phyloP scores from a whole-genome alignment of 2,113 vertebrate genomes.

The Raja brachyura region DNA sequence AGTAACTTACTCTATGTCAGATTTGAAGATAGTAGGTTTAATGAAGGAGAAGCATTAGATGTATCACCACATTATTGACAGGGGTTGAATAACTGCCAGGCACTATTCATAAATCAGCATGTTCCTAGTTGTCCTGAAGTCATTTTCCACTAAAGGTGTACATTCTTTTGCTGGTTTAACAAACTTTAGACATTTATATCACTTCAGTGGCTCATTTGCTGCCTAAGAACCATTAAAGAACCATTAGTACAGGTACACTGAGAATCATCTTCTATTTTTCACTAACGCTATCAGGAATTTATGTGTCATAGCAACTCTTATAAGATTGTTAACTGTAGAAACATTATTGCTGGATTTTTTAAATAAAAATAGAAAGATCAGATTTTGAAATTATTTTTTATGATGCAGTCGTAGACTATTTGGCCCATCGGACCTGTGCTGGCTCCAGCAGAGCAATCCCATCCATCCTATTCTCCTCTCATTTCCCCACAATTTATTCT shows the following conservation, averaged over 20 bases:
- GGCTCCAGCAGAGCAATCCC: too few relatives aligned
- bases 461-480: too few relatives aligned
- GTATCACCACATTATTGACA: neutral
- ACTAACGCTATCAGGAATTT: neutral
- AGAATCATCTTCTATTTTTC: neutral
- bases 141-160: neutral
- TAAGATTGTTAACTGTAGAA: neutral
- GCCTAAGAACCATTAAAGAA: slow-evolving; percentile 2
- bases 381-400: too few relatives aligned
- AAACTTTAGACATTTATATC: slow-evolving; percentile 26
- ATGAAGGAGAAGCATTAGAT: slow-evolving; percentile 1
- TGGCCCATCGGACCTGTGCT: too few relatives aligned
- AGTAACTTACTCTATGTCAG: neutral
- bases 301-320: neutral
- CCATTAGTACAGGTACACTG: slow-evolving; percentile 25
- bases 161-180: neutral
- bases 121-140: slow-evolving; percentile 8
- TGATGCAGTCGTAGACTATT: too few relatives aligned
- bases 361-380: neutral
- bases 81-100: neutral
- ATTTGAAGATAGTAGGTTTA: slow-evolving; percentile 6
- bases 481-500: too few relatives aligned
- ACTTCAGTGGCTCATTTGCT: slow-evolving; percentile 30
- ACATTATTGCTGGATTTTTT: neutral
- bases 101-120: slow-evolving; percentile 15